Evolutionary conservation across 2,113 vertebrate genomes (phyloP).

Genomic region (Pseudopipra pipra): DNA sequence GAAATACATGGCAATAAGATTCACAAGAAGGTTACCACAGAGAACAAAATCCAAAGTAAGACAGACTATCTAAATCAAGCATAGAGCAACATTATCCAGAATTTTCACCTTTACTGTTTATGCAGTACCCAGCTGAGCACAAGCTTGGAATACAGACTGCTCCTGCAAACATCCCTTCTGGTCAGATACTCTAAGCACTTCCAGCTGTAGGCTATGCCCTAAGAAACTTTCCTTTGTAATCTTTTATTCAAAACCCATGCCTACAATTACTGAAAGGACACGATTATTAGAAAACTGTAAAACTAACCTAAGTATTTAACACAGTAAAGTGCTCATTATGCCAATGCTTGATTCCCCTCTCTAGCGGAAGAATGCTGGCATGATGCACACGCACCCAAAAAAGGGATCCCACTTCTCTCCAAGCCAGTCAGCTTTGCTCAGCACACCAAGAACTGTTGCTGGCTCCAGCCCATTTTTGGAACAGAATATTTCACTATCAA

Average conservation of each 20-base stretch:
- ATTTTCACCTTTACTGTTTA: neutral
- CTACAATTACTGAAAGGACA: neutral
- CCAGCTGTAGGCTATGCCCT: neutral
- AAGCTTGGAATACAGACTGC: neutral
- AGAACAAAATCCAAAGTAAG: constrained; percentile 25
- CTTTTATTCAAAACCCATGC: neutral
- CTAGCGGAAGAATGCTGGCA: neutral
- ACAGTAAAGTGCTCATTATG: neutral
- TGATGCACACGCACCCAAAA: neutral
- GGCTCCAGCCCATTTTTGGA: constrained; percentile 41
- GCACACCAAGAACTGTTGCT: neutral
- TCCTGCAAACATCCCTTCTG: neutral
- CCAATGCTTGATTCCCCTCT: neutral
- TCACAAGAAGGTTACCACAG: neutral
- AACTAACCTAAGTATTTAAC: neutral
- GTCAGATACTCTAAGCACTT: neutral
- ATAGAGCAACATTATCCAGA: neutral
- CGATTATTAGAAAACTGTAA: neutral
- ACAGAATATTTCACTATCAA: neutral
- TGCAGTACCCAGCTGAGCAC: neutral
- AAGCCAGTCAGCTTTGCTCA: neutral
- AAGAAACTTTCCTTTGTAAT: neutral
- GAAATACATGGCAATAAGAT: neutral
- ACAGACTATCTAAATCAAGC: neutral
- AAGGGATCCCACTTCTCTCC: neutral